Evolutionary conservation across 2,113 vertebrate species (phyloP).

Genomic region (Uria aalge): DNA sequence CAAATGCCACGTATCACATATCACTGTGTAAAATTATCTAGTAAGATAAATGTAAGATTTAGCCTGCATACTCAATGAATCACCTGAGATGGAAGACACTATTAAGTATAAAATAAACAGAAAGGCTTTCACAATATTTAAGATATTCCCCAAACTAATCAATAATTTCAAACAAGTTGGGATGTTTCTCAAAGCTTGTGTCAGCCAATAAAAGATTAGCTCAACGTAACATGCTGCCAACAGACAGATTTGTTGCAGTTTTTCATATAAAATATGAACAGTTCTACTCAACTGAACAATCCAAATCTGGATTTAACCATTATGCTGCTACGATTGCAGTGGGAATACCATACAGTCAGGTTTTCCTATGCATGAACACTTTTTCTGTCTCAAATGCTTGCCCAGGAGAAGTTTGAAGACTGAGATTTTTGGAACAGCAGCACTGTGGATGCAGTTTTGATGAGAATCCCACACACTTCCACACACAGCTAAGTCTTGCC

Average conservation of each 20-base stretch:
- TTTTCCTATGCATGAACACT: not conserved
- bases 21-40: constrained; percentile 65
- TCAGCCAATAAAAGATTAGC: constrained; percentile 22
- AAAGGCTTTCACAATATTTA: not conserved
- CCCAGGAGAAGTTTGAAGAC: not conserved
- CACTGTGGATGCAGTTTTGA: not conserved
- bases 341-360: not conserved
- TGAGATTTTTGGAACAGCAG: not conserved
- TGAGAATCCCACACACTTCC: not conserved
- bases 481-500: not conserved
- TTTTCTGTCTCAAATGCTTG: not conserved
- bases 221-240: constrained; percentile 10
- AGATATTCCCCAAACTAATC: constrained; percentile 18
- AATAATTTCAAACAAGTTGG: constrained; percentile 2
- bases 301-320: constrained; percentile 37
- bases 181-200: not conserved
- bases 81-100: not conserved
- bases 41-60: constrained; percentile 63
- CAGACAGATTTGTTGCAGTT: constrained; percentile 7
- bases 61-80: not conserved
- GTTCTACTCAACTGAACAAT: not conserved
- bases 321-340: not conserved
- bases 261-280: constrained; percentile 40
- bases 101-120: not conserved
- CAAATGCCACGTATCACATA: constrained; percentile 91